Percentiles rank a stretch among this genome's conserved stretches.
These are phyloP conservation scores for Drosophila pachea DNA, from an alignment of 1,140 invertebrate genomes.

Conservation along the genomic window DNA sequence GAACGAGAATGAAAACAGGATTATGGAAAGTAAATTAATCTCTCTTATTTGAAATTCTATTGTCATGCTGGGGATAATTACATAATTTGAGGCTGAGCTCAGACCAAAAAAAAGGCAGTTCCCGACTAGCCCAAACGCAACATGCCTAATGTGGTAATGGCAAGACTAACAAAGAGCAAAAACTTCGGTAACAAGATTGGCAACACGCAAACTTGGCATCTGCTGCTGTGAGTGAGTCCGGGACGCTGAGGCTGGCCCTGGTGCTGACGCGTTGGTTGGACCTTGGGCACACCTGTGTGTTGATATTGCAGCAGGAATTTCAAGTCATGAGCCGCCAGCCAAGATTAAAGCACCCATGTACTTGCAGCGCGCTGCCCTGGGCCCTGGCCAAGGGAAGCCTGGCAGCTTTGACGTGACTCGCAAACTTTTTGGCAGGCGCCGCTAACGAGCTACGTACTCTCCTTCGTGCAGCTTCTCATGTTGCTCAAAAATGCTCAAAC, in stretches of 20 bases:
- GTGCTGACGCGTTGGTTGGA: slow-evolving; percentile 30
- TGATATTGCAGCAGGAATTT: slow-evolving; percentile 57
- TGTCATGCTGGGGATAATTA: slow-evolving; percentile 12
- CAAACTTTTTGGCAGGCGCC: slow-evolving; percentile 74
- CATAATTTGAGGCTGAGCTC: neutral
- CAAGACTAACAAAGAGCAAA: slow-evolving; percentile 17
- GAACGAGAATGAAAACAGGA: neutral
- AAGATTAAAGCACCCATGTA: slow-evolving; percentile 66
- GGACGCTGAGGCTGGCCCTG: slow-evolving; percentile 10
- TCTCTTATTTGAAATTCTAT: neutral
- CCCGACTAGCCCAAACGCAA: slow-evolving; percentile 37
- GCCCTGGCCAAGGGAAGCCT: slow-evolving; percentile 41
- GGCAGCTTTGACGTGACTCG: slow-evolving; percentile 75
- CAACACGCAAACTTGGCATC: slow-evolving; percentile 74
- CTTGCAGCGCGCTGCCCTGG: slow-evolving; percentile 22
- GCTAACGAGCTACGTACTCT: slow-evolving; percentile 61
- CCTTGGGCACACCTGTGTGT: slow-evolving; percentile 71
- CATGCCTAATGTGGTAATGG: slow-evolving; percentile 53
- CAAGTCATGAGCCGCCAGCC: slow-evolving; percentile 63
- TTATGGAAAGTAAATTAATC: neutral
- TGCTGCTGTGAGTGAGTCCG: slow-evolving; percentile 46
- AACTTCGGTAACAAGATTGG: slow-evolving; percentile 48
- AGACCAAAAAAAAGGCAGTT: neutral
- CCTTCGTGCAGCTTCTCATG: slow-evolving; percentile 52
- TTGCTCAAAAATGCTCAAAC: slow-evolving; percentile 73